A percentile compares a stretch with the other conserved stretches of the same genome.
Conservation (phyloP, 30 jellyfish, hydroid and myxozoan species). For the Cassiopea xamachana region DNA sequence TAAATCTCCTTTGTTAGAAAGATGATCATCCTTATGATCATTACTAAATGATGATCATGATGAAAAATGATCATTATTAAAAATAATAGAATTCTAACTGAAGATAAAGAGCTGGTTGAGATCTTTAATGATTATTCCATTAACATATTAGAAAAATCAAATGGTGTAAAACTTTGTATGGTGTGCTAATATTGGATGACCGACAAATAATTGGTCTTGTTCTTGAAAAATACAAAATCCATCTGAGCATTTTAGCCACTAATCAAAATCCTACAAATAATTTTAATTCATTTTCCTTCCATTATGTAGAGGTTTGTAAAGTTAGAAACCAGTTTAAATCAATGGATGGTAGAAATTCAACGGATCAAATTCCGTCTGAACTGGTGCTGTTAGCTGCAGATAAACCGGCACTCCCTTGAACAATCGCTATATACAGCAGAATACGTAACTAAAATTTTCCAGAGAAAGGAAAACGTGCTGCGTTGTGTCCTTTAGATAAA, state of each 20-base stretch:
- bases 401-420: conserved; percentile 24
- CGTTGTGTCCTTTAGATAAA: conserved; percentile 51
- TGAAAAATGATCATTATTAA: too few relatives aligned
- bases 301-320: neutral
- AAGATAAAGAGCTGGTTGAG: too few relatives aligned
- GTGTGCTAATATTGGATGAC: too few relatives aligned
- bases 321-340: conserved; percentile 11
- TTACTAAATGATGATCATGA: too few relatives aligned
- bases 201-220: neutral
- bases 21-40: too few relatives aligned
- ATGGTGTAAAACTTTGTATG: too few relatives aligned
- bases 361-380: conserved; percentile 19
- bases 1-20: too few relatives aligned
- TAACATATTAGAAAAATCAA: too few relatives aligned
- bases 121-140: too few relatives aligned
- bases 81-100: too few relatives aligned
- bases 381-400: conserved; percentile 47
- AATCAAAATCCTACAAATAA: neutral
- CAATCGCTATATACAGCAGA: conserved; percentile 41
- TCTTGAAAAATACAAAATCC: neutral
- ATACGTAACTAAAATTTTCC: conserved; percentile 29
- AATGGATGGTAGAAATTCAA: neutral
- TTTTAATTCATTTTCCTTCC: neutral
- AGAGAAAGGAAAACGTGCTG: conserved; percentile 43
- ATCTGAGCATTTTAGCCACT: neutral